phyloP scores from a whole-genome alignment of 2,797 vertebrate species.

The Orientallactaga sibirica region DNA sequence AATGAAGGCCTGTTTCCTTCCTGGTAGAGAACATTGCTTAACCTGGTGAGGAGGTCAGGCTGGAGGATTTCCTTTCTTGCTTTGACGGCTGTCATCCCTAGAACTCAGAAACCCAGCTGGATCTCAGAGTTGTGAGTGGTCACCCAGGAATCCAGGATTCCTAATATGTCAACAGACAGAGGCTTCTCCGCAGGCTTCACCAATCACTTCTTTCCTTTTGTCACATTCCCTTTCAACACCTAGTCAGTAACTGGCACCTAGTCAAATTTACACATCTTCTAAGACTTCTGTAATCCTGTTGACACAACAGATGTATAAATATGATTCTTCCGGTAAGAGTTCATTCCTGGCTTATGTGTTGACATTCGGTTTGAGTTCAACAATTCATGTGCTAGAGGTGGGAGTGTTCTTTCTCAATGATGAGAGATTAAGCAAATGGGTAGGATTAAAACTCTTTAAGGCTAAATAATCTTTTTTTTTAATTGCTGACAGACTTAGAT shows the following conservation, averaged over 20 bases:
- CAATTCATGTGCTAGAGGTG: background rate
- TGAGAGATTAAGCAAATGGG: background rate
- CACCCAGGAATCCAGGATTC: background rate
- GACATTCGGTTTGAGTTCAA: conserved; percentile 25
- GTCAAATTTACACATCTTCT: background rate
- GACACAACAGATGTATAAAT: conserved; percentile 37
- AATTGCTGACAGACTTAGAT: background rate
- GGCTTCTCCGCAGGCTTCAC: background rate
- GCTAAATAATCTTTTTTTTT: conserved; percentile 36
- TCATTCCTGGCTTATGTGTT: background rate
- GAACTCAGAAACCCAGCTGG: background rate
- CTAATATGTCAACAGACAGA: background rate
- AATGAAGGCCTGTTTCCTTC: background rate
- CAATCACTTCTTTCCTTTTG: background rate
- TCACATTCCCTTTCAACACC: background rate
- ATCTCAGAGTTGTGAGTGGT: background rate
- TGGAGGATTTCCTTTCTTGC: background rate
- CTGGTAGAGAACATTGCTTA: background rate
- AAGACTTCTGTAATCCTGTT: conserved; percentile 39
- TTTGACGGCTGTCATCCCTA: background rate
- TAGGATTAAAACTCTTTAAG: background rate
- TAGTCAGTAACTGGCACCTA: background rate
- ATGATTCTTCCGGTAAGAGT: conserved; percentile 40
- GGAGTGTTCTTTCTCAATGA: background rate
- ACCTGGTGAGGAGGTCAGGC: background rate